Conservation (phyloP, 2,113 vertebrate genomes). For the Chloropsis hardwickii region DNA sequence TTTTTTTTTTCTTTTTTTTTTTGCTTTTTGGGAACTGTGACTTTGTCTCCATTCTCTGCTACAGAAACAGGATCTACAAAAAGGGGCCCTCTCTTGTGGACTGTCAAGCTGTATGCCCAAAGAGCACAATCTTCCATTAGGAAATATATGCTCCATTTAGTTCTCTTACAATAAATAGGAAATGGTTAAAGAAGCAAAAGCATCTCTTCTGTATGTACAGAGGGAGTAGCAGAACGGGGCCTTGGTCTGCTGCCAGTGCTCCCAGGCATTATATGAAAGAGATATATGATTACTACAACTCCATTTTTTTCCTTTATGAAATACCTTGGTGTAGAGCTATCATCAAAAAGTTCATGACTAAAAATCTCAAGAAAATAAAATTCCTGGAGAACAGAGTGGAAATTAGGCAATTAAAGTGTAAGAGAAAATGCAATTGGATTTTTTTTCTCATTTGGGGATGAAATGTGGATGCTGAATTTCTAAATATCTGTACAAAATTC, state of each 20-base stretch:
- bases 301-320: neutral
- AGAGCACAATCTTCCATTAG: neutral
- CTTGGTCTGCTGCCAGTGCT: neutral
- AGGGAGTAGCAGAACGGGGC: neutral
- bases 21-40: neutral
- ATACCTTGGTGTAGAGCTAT: neutral
- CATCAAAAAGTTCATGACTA: neutral
- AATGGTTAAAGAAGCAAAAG: neutral
- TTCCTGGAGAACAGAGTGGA: neutral
- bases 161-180: neutral
- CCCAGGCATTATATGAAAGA: neutral
- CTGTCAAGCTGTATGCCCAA: neutral
- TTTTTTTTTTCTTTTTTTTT: neutral
- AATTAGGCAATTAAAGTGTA: neutral
- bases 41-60: neutral
- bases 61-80: neutral
- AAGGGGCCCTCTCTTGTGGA: neutral
- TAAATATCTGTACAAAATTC: neutral
- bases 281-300: neutral
- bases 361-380: neutral
- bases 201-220: neutral
- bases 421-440: neutral
- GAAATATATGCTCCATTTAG: neutral
- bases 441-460: neutral
- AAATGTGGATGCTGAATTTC: neutral